Conservation (phyloP, 2,113 vertebrate genomes). For the Coreoperca whiteheadi region DNA sequence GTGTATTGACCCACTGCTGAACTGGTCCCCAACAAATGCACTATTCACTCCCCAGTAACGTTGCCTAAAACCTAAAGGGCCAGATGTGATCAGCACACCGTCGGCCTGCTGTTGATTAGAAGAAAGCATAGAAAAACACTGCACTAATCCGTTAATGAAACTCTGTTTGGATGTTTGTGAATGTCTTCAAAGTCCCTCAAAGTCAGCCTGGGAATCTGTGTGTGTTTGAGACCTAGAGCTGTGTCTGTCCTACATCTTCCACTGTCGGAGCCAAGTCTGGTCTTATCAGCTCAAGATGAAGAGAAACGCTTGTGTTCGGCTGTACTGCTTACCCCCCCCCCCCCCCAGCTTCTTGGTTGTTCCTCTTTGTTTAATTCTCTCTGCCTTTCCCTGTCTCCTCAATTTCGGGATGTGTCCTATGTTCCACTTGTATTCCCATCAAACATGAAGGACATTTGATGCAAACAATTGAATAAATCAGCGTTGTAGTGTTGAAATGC, state of each 20-base stretch:
- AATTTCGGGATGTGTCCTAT: not conserved
- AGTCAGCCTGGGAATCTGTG: not conserved
- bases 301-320: not conserved
- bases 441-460: conserved; percentile 18
- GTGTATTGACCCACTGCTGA: no score
- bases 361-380: not conserved
- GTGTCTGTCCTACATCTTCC: conserved; percentile 44
- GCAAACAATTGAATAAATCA: not conserved
- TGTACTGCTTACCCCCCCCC: not conserved
- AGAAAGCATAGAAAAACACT: not conserved
- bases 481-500: not conserved
- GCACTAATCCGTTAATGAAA: not conserved
- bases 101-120: not conserved
- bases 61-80: not conserved
- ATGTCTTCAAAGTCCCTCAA: not conserved
- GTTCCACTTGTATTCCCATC: not conserved
- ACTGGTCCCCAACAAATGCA: not conserved
- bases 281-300: conserved; percentile 54
- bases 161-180: not conserved
- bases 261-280: conserved; percentile 32
- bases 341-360: not conserved
- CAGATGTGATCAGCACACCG: not conserved
- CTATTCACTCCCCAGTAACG: not conserved
- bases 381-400: not conserved
- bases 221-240: conserved; percentile 33